Evolutionary conservation across 2,888 invertebrate species (phyloP).

Genomic region (Latrodectus elegans): DNA sequence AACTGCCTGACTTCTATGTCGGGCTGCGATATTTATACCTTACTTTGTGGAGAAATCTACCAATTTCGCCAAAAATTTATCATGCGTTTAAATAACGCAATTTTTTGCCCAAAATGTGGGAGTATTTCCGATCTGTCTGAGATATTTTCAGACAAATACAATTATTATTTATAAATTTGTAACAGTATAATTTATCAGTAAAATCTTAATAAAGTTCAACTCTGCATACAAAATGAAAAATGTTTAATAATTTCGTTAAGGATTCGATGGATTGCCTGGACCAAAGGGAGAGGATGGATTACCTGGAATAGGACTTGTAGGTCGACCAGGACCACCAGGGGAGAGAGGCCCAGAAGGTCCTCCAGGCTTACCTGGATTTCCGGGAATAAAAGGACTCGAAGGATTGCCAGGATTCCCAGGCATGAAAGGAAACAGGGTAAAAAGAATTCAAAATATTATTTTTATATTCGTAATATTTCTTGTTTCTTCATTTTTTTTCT

Average conservation of each 20-base stretch:
- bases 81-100: too few relatives aligned
- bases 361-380: constrained; percentile 56
- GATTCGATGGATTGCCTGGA: constrained; percentile 66
- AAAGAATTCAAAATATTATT: not conserved
- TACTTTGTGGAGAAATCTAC: too few relatives aligned
- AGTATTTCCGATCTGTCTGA: too few relatives aligned
- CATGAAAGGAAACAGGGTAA: constrained; percentile 49
- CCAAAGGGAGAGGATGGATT: constrained; percentile 84
- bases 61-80: too few relatives aligned
- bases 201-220: not conserved
- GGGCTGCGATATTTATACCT: too few relatives aligned
- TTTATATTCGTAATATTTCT: too few relatives aligned
- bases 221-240: not conserved
- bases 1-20: too few relatives aligned
- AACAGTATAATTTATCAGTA: too few relatives aligned
- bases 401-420: constrained; percentile 70
- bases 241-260: constrained; percentile 12
- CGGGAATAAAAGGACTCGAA: constrained; percentile 72
- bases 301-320: constrained; percentile 85
- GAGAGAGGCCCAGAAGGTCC: constrained; percentile 62
- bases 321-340: constrained; percentile 76
- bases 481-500: too few relatives aligned
- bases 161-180: too few relatives aligned
- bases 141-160: too few relatives aligned
- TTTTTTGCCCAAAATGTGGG: too few relatives aligned